phyloP scores from a whole-genome alignment of 2,113 vertebrate genomes.

The Camarhynchus parvulus region DNA sequence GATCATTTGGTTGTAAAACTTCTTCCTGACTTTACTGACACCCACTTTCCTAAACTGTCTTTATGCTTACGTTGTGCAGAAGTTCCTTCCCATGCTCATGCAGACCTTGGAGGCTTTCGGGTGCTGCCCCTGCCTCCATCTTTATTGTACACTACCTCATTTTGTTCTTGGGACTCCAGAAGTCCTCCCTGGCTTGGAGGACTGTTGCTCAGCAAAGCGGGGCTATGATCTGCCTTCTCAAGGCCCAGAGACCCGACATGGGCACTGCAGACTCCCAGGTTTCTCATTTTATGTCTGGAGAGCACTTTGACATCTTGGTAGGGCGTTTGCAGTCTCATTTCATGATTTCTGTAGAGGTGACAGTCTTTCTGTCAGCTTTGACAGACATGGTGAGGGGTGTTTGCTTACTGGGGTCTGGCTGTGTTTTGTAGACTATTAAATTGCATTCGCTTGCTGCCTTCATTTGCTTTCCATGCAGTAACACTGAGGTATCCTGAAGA shows the following conservation, averaged over 20 bases:
- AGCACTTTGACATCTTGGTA: not conserved
- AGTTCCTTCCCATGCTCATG: not conserved
- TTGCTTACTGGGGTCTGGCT: not conserved
- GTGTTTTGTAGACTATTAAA: not conserved
- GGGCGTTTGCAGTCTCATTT: not conserved
- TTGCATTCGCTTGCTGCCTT: not conserved
- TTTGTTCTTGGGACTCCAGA: not conserved
- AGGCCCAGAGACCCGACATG: not conserved
- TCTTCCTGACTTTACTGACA: not conserved
- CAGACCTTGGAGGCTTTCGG: not conserved
- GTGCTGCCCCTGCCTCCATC: not conserved
- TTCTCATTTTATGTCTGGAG: not conserved
- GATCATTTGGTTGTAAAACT: not conserved
- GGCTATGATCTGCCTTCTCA: not conserved
- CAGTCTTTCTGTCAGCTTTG: not conserved
- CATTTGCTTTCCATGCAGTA: not conserved
- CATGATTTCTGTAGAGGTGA: not conserved
- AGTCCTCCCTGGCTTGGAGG: not conserved
- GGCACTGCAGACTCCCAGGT: not conserved
- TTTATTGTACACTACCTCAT: not conserved
- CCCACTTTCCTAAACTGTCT: not conserved
- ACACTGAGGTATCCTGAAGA: not conserved
- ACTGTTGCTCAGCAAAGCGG: not conserved
- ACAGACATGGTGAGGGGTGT: not conserved
- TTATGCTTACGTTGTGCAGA: not conserved